Evolutionary conservation across 2,113 vertebrate genomes (phyloP).

Genomic region (Amblyornis subalaris): DNA sequence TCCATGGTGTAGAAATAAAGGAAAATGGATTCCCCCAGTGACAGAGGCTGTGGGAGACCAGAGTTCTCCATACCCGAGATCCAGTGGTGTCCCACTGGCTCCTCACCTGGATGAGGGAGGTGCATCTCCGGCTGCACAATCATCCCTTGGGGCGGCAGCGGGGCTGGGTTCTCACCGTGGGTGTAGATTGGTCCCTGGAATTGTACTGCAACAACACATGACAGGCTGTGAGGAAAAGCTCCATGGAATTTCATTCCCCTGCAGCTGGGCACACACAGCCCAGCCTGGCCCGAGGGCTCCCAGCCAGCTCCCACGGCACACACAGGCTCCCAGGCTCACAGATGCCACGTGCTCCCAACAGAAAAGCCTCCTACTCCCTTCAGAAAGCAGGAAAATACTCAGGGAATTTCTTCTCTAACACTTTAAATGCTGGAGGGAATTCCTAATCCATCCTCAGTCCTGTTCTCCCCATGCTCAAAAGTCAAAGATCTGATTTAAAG

Average conservation of each 20-base stretch:
- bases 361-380: background rate
- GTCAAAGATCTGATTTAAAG: background rate
- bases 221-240: background rate
- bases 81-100: background rate
- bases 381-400: background rate
- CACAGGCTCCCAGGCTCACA: background rate
- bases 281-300: background rate
- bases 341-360: background rate
- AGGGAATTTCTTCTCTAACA: background rate
- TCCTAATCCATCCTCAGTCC: background rate
- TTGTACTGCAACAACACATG: conserved; percentile 80
- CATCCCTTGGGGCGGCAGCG: conserved; percentile 93
- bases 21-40: background rate
- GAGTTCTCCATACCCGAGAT: background rate
- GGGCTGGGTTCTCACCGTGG: conserved; percentile 87
- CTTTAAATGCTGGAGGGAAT: background rate
- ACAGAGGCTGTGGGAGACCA: background rate
- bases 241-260: background rate
- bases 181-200: conserved; percentile 97
- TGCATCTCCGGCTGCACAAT: conserved; percentile 98
- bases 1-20: background rate
- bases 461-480: rapidly evolving
- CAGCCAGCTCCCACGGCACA: background rate
- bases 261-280: background rate
- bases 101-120: conserved; percentile 84